A percentile compares a stretch with the other conserved stretches of the same genome.
phyloP scores from a whole-genome alignment of 2,888 invertebrate species.

The Amblyjoppa proteus region DNA sequence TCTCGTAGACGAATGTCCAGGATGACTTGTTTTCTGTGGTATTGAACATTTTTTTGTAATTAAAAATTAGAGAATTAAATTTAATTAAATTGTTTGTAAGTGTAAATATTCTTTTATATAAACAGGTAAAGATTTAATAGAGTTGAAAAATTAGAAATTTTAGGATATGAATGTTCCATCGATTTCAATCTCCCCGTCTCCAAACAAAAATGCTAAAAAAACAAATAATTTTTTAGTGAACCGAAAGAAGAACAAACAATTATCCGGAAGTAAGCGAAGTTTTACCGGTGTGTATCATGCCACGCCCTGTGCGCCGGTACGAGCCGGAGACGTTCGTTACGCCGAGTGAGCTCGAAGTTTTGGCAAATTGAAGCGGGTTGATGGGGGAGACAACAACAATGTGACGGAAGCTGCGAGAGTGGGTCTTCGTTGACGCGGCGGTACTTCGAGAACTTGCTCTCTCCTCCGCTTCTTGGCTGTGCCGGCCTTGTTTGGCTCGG shows the following conservation, averaged over 20 bases:
- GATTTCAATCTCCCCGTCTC: too few relatives aligned
- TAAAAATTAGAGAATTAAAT: too few relatives aligned
- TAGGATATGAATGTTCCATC: too few relatives aligned
- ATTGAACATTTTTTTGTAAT: too few relatives aligned
- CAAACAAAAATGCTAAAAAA: too few relatives aligned
- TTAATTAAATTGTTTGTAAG: too few relatives aligned
- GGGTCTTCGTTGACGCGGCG: background rate
- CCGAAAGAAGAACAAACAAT: background rate
- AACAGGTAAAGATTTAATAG: too few relatives aligned
- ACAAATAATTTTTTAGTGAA: background rate
- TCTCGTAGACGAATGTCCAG: too few relatives aligned
- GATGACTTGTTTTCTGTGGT: too few relatives aligned
- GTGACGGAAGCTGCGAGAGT: slow-evolving; percentile 30
- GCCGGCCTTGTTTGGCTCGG: slow-evolving; percentile 37
- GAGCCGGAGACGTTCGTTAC: slow-evolving; percentile 70
- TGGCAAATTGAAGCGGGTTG: slow-evolving; percentile 71
- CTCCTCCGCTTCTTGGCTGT: slow-evolving; percentile 39
- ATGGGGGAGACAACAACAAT: slow-evolving; percentile 61
- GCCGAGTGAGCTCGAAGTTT: slow-evolving; percentile 72
- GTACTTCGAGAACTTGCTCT: slow-evolving; percentile 26
- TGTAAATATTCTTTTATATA: too few relatives aligned
- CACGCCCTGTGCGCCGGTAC: slow-evolving; percentile 11
- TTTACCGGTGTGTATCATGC: background rate
- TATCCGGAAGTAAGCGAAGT: background rate
- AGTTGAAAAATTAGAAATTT: too few relatives aligned